phyloP scores from a whole-genome alignment of 2,888 invertebrate species.

The Sinodicranocentrus sp. region DNA sequence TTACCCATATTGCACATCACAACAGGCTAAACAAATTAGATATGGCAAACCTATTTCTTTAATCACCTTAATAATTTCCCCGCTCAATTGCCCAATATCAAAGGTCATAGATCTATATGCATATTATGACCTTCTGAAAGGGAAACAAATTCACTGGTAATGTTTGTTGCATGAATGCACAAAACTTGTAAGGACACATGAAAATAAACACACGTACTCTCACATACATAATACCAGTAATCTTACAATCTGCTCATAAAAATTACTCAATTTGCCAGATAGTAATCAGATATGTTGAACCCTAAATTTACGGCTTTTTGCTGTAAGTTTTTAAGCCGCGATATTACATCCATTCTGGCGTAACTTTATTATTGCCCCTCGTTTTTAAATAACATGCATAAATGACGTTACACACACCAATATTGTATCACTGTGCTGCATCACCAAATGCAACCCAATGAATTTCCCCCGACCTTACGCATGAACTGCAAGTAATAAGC shows the following conservation, averaged over 20 bases:
- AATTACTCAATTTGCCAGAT: constrained; percentile 60
- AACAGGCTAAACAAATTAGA: too few relatives aligned
- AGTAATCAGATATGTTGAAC: constrained; percentile 42
- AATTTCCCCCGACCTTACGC: constrained; percentile 41
- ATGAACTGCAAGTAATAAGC: background rate
- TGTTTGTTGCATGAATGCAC: background rate
- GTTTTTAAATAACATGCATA: constrained; percentile 2
- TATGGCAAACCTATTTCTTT: too few relatives aligned
- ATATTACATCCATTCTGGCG: constrained; percentile 2
- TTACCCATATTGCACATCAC: too few relatives aligned
- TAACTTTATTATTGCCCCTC: constrained; percentile 19
- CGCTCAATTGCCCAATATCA: constrained; percentile 12
- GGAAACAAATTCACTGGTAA: background rate
- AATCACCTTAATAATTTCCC: background rate
- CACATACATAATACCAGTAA: background rate
- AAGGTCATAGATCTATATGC: background rate
- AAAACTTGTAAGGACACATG: background rate
- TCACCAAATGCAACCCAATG: constrained; percentile 26
- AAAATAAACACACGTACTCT: background rate
- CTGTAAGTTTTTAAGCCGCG: constrained; percentile 9
- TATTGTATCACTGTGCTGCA: constrained; percentile 36
- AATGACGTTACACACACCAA: constrained; percentile 24
- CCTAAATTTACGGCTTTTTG: constrained; percentile 13
- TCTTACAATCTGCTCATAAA: constrained; percentile 30
- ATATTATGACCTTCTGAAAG: too few relatives aligned